Percentiles rank a stretch among this genome's conserved stretches.
Conservation (phyloP, 2,888 invertebrate species). For the Xestobium rufovillosum region DNA sequence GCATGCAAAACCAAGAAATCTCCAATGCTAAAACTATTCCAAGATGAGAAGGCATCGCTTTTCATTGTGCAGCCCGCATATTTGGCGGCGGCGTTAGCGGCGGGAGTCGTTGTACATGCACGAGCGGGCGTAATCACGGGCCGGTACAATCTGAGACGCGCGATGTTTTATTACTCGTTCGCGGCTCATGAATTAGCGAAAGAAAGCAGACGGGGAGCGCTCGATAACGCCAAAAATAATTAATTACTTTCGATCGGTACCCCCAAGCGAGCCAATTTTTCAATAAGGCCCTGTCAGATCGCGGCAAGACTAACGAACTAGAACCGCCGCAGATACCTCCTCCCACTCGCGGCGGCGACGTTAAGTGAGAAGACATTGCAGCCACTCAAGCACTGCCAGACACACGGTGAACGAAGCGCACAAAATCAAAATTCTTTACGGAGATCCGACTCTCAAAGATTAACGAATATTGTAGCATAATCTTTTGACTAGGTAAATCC, state of each 20-base stretch:
- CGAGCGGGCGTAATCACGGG: constrained; percentile 37
- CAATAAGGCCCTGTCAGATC: constrained; percentile 46
- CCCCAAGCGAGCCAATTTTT: constrained; percentile 56
- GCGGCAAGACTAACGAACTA: constrained; percentile 40
- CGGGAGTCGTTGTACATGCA: constrained; percentile 35
- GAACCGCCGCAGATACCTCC: constrained; percentile 27
- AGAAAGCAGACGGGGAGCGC: constrained; percentile 53
- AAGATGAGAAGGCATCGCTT: constrained; percentile 9
- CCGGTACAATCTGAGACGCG: constrained; percentile 14
- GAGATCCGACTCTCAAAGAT: too few relatives aligned
- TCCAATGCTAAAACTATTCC: constrained; percentile 22
- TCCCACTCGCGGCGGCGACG: constrained; percentile 8
- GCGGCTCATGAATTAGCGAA: constrained; percentile 62
- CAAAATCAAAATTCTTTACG: too few relatives aligned
- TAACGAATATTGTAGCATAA: too few relatives aligned
- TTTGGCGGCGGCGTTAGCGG: constrained; percentile 11
- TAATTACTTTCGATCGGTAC: constrained; percentile 58
- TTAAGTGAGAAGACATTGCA: constrained; percentile 15
- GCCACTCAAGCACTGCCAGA: too few relatives aligned
- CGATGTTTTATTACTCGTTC: constrained; percentile 44
- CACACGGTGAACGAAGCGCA: too few relatives aligned
- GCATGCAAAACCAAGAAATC: constrained; percentile 22
- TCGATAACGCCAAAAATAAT: constrained; percentile 68
- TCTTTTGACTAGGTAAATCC: too few relatives aligned
- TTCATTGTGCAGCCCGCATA: constrained; percentile 3